Evolutionary conservation across 2,113 vertebrate genomes (phyloP), one percentile per base, ranked within the genome.

Genomic region (Peromyscus maniculatus): DNA sequence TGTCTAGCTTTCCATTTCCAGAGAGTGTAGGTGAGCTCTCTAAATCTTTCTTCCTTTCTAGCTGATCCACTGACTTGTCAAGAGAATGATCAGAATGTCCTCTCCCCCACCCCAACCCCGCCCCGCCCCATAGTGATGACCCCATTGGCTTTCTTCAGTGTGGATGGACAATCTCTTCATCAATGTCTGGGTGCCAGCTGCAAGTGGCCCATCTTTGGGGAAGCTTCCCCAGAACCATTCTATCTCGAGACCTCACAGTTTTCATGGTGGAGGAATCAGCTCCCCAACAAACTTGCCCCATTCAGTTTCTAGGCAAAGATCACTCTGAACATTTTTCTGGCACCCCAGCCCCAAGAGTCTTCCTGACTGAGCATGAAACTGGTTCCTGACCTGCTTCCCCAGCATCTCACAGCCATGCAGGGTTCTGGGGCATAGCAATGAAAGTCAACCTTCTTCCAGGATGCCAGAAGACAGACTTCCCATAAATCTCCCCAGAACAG

Each of bases 41-140:
- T 17, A 43, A 2, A 26, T 31, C 21, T 55, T 52, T 72, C 46
- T 39, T 74, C 62, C 26, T 21, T 52, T 31, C 72, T 21, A 17
- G 31, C 9, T 62, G 11, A 28, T 13, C 39, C 67, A 15, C 0
- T 0, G 28, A 31, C 3, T 62, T 55, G 13, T 39, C 12, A 2
- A 36, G 19, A n/a, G 2, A 91, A 26, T 8, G 43, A 57, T 2
- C 39, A 59, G 33, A 36, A 22, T 2, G 33, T 19, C 64, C 43
- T 74, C 26, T 16, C 49, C 33, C 28, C 84, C 52, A 11, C 4
- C 52, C 52, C 43, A 3, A 43, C 43, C 52, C 52, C 7, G 52
- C 52, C 52, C 17, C 2, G 5, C 52, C 33, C 62, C 1, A 0
- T 8, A 7, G 3, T 7, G 16, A 52, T 75, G 46, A 87, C 57